Base-by-base conservation (phyloP, 2,113 vertebrate species). In the Eulacestoma nigropectus region DNA sequence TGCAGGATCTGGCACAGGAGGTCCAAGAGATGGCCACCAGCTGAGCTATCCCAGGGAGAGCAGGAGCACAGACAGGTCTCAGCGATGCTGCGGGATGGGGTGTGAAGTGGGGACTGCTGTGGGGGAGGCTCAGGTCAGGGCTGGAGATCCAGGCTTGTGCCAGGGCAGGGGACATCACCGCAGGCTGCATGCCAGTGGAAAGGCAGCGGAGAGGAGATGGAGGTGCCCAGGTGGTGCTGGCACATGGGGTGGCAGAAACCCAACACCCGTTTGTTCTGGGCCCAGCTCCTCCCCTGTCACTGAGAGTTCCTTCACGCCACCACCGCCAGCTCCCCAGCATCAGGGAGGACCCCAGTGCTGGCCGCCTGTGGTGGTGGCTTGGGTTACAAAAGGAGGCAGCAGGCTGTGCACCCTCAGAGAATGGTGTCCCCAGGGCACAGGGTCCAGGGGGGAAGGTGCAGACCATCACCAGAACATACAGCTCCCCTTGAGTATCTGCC, bases 331-430 rank as follows among this genome's bases (percentile, higher is more conserved):
- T 30, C 49, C 32, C 16, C 79, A 74, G 33, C 50, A 47, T 42
- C 18, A 74, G 62, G 19, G 13, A 59, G 63, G 14, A 53, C 13
- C 9, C 41, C 55, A 80, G 26, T 0, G 0, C n/a, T 4, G 12
- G 11, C 33, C 0, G 0, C 4, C 47, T 72, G 35, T 47, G 29
- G 25, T 72, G 83, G 22, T 42, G 19, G 35, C 50, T 70, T 29
- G 13, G 9, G 7, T 41, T 37, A 47, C 4, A 16, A 8, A 27
- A 33, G 33, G n/a, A 56, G 29, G n/a, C 55, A 87, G 35, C 29
- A 55, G 50, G 41, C 62, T 63, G 42, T 44, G 64, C 68, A 67
- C 27, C 32, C 44, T 10, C 3, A 13, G 29, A 26, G n/a, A 18
- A 39, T 32, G 42, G 26, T 4, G 1, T 60, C 15, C 32, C 41